A percentile compares a stretch with the other conserved stretches of the same genome.
Conservation (phyloP, 2,888 invertebrate genomes). For the Strigamia crassipes region DNA sequence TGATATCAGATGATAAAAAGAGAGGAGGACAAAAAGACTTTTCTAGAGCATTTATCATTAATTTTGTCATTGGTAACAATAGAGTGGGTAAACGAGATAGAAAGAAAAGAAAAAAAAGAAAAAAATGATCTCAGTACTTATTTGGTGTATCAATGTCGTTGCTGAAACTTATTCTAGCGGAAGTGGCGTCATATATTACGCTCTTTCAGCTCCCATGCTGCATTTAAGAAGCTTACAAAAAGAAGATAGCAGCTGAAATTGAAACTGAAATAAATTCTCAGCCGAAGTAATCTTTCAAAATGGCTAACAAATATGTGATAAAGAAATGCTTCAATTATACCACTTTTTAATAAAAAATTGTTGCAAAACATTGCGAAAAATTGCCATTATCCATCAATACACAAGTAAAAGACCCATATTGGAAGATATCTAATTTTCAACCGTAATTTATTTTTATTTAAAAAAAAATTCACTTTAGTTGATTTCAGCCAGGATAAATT, state of each 20-base stretch:
- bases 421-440: too few species aligned
- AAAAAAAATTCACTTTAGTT: too few species aligned
- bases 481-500: too few species aligned
- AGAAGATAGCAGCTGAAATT: constrained; percentile 20
- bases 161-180: constrained; percentile 1
- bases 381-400: not conserved
- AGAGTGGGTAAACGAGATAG: not conserved
- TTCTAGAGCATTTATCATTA: not conserved
- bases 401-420: too few species aligned
- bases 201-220: constrained; percentile 6
- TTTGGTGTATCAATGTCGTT: constrained; percentile 15
- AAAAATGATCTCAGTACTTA: not conserved
- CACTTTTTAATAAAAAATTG: not conserved
- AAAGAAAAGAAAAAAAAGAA: not conserved
- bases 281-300: not conserved
- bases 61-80: not conserved
- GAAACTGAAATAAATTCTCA: constrained; percentile 20
- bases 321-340: not conserved
- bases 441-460: too few species aligned
- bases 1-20: not conserved
- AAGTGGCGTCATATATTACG: constrained; percentile 26
- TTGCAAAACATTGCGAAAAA: not conserved
- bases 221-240: constrained; percentile 30
- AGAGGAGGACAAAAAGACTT: constrained; percentile 1
- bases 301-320: constrained; percentile 2